Percentiles rank a stretch among this genome's conserved stretches.
phyloP scores from a whole-genome alignment of 2,113 vertebrate species.

The Leuciscus idus region DNA sequence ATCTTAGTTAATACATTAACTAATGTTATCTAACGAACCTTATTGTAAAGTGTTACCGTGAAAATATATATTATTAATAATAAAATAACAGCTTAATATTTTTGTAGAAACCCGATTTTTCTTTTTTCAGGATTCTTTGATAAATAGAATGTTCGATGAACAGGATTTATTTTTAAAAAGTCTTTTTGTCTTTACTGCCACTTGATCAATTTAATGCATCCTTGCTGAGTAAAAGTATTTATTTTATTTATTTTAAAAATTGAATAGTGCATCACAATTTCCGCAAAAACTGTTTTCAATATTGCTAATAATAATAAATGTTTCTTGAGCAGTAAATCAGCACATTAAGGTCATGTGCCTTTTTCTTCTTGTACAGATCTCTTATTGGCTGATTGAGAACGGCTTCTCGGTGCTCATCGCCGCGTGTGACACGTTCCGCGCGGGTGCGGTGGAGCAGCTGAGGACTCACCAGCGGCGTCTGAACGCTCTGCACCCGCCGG shows the following conservation, averaged over 20 bases:
- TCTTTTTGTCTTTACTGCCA: not conserved
- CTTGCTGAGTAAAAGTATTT: not conserved
- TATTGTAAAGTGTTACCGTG: too few relatives aligned
- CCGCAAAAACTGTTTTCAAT: not conserved
- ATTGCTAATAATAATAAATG: not conserved
- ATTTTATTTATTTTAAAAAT: not conserved
- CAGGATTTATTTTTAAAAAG: not conserved
- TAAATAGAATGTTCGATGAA: not conserved
- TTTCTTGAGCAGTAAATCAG: not conserved
- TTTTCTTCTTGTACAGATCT: conserved; percentile 79
- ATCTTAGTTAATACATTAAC: too few relatives aligned
- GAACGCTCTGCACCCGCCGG: conserved; percentile 88
- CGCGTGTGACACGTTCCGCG: conserved; percentile 95
- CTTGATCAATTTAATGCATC: not conserved
- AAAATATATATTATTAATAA: too few relatives aligned
- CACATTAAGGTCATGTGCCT: not conserved
- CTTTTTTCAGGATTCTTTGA: not conserved
- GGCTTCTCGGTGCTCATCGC: conserved; percentile 95
- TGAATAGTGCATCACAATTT: too few relatives aligned
- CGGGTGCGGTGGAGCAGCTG: conserved; percentile 95
- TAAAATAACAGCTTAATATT: too few relatives aligned
- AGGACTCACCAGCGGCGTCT: conserved; percentile 93
- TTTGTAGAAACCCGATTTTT: too few relatives aligned
- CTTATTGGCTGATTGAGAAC: conserved; percentile 96
- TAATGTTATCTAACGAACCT: too few relatives aligned